phyloP scores from a whole-genome alignment of 2,888 invertebrate genomes.

The Schizotus pectinicornis region DNA sequence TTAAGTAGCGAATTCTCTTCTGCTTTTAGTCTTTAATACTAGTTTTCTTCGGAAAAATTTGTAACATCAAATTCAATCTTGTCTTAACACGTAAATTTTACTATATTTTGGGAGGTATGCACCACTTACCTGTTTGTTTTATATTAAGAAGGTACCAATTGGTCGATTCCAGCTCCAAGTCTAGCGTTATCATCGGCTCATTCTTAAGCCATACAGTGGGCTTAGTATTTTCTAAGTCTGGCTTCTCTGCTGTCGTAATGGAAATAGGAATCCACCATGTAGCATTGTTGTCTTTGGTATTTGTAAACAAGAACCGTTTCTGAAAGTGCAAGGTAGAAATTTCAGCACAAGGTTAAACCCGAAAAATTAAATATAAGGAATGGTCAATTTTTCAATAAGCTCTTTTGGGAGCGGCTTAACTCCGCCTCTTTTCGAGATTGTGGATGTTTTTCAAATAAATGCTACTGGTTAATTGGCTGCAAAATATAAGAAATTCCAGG shows the following conservation, averaged over 20 bases:
- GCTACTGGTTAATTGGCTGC: too few relatives aligned
- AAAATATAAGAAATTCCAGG: neutral
- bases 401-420: too few relatives aligned
- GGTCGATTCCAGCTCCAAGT: slow-evolving; percentile 23
- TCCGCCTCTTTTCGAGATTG: too few relatives aligned
- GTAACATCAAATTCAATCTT: too few relatives aligned
- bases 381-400: too few relatives aligned
- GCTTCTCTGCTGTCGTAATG: slow-evolving; percentile 52
- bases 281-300: slow-evolving; percentile 41
- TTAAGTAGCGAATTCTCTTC: too few relatives aligned
- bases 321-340: slow-evolving; percentile 38
- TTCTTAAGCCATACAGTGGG: slow-evolving; percentile 62
- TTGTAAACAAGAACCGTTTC: slow-evolving; percentile 50
- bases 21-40: neutral
- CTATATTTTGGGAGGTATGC: too few relatives aligned
- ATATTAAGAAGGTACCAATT: slow-evolving; percentile 70
- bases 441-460: too few relatives aligned
- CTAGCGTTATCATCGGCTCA: slow-evolving; percentile 47
- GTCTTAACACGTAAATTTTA: too few relatives aligned
- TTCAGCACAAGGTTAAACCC: too few relatives aligned
- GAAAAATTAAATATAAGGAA: too few relatives aligned
- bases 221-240: slow-evolving; percentile 52
- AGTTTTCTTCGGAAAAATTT: slow-evolving; percentile 43
- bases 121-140: slow-evolving; percentile 68
- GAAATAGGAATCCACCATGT: slow-evolving; percentile 63